Conservation (phyloP, 1,140 invertebrate species). For the Drosophila ficusphila region DNA sequence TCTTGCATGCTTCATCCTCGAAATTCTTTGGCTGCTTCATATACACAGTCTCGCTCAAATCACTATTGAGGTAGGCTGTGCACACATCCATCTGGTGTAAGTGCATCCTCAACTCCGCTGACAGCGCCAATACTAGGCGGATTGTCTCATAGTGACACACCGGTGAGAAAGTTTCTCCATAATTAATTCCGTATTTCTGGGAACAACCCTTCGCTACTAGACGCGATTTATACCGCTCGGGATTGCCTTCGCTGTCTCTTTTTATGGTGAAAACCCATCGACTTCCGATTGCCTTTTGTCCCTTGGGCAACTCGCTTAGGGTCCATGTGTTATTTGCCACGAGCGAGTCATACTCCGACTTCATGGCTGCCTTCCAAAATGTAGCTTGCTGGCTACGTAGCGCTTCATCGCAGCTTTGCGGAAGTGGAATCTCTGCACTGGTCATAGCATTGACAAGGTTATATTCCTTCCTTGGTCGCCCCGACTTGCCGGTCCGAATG, state of each 20-base stretch:
- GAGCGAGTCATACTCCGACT: background rate
- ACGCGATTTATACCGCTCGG: background rate
- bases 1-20: background rate
- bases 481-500: background rate
- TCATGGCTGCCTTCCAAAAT: slow-evolving; percentile 9
- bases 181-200: background rate
- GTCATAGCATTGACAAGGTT: background rate
- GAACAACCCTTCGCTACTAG: slow-evolving; percentile 3
- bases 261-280: slow-evolving; percentile 2
- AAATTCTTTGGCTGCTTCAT: background rate
- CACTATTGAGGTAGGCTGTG: too few relatives aligned
- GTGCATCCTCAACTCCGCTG: slow-evolving; percentile 52
- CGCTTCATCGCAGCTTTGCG: background rate
- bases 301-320: background rate
- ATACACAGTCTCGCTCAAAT: background rate
- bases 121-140: slow-evolving; percentile 63
- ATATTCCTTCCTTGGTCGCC: background rate
- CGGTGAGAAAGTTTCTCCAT: slow-evolving; percentile 11
- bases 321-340: too few relatives aligned
- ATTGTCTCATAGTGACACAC: slow-evolving; percentile 58
- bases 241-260: background rate
- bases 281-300: slow-evolving; percentile 4
- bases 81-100: slow-evolving; percentile 24
- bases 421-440: background rate
- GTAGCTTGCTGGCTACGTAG: background rate